These are phyloP conservation scores for Ctenochaetus hawaiiensis DNA, from an alignment of 2,797 vertebrate genomes.

Conservation along the genomic window DNA sequence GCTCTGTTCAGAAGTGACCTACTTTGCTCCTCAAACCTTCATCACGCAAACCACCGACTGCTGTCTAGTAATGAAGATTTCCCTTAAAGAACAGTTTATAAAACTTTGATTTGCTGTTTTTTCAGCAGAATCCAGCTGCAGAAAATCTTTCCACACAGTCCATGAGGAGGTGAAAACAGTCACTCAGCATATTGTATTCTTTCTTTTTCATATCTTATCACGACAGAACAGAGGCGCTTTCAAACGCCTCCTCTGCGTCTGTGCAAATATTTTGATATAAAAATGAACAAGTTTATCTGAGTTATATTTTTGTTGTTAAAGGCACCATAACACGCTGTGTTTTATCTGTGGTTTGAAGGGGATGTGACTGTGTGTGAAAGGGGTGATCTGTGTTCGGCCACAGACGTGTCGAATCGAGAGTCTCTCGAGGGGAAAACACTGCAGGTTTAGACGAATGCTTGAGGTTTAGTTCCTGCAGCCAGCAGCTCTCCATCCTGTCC, in stretches of 20 bases:
- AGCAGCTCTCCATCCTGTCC: slow-evolving; percentile 20
- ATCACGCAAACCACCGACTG: background rate
- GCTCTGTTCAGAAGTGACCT: slow-evolving; percentile 33
- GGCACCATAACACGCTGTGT: background rate
- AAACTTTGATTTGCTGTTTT: background rate
- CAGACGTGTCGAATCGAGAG: slow-evolving; percentile 34
- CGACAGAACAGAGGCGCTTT: background rate
- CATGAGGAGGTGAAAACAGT: background rate
- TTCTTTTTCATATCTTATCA: slow-evolving; percentile 10
- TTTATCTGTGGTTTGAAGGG: slow-evolving; percentile 9
- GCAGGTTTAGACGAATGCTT: slow-evolving; percentile 22
- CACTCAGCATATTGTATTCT: slow-evolving; percentile 4
- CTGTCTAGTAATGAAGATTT: slow-evolving; percentile 6
- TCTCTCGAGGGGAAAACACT: background rate
- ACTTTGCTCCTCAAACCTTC: slow-evolving; percentile 19
- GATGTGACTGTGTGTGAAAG: slow-evolving; percentile 35
- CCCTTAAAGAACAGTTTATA: background rate
- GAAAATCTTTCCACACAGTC: background rate
- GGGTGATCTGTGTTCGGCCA: slow-evolving; percentile 12
- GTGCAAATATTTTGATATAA: slow-evolving; percentile 4
- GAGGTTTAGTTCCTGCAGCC: background rate
- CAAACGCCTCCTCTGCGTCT: background rate
- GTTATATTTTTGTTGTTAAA: slow-evolving; percentile 4
- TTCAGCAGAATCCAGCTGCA: background rate
- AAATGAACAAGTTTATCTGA: background rate